These are phyloP conservation scores for Vultur gryphus DNA, from an alignment of 2,797 vertebrate genomes.

Conservation along the genomic window DNA sequence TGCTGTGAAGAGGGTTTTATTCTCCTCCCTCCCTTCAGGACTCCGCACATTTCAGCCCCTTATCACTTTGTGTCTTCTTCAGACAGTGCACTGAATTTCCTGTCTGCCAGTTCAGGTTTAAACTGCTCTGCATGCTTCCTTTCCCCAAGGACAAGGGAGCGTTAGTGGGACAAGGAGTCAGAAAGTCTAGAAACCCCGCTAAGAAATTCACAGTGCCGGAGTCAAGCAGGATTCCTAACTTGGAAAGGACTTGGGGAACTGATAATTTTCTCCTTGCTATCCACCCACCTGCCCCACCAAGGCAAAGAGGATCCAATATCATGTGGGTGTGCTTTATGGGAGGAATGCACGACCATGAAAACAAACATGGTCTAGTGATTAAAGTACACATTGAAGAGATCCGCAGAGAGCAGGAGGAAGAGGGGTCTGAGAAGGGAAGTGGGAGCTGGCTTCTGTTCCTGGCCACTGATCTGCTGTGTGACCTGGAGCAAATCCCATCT, in stretches of 20 bases:
- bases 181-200: neutral
- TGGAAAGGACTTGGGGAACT: neutral
- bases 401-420: neutral
- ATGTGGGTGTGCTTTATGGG: neutral
- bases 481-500: slow-evolving; percentile 49
- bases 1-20: neutral
- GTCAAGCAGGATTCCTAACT: neutral
- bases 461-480: slow-evolving; percentile 12
- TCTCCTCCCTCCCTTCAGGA: neutral
- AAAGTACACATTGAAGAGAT: neutral
- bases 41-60: neutral
- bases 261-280: neutral
- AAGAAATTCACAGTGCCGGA: neutral
- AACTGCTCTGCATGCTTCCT: neutral
- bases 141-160: neutral
- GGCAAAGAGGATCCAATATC: neutral
- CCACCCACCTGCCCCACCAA: neutral
- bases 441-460: slow-evolving; percentile 55
- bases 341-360: neutral
- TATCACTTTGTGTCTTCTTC: neutral
- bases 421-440: slow-evolving; percentile 49
- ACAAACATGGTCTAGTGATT: slow-evolving; percentile 30
- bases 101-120: neutral
- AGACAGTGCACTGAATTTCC: neutral
- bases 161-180: neutral